Evolutionary conservation across 1,140 invertebrate genomes (phyloP).

Genomic region (Aporrectodea caliginosa): DNA sequence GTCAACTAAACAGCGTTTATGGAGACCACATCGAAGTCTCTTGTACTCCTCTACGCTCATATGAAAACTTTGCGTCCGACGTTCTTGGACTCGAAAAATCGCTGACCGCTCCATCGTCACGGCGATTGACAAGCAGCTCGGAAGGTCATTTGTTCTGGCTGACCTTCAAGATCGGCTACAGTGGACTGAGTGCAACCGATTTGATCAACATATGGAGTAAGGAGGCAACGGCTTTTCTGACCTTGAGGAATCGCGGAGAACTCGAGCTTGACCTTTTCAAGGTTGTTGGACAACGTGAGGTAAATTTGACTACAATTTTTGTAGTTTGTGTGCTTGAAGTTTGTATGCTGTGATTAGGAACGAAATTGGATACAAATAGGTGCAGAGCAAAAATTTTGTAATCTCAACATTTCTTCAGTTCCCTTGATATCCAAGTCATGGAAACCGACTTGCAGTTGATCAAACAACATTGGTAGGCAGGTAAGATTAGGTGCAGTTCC

Average conservation of each 20-base stretch:
- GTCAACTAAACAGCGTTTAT: conserved; percentile 9
- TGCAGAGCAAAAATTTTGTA: no score
- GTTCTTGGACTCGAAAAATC: conserved; percentile 23
- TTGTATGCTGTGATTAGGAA: no score
- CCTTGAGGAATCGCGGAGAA: conserved; percentile 18
- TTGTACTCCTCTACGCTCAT: conserved; percentile 25
- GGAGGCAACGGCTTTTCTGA: conserved; percentile 19
- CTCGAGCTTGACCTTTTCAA: conserved; percentile 21
- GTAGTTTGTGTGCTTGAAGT: no score
- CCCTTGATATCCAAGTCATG: no score
- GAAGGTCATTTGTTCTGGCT: conserved; percentile 22
- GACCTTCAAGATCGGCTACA: conserved; percentile 19
- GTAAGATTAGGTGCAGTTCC: no score
- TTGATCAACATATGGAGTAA: conserved; percentile 17
- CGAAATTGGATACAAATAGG: no score
- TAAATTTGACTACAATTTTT: no score
- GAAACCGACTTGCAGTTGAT: no score
- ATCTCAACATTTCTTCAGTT: no score
- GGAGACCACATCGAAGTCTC: conserved; percentile 13
- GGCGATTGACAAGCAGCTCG: no score
- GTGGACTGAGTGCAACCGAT: conserved; percentile 1
- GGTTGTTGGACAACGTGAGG: conserved; percentile 25
- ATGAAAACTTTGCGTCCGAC: conserved; percentile 23
- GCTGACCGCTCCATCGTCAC: not conserved
- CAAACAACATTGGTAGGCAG: no score